Evolutionary conservation across 2,113 vertebrate species (phyloP), one percentile per base, ranked within the genome.

Genomic region (Macrotus californicus): DNA sequence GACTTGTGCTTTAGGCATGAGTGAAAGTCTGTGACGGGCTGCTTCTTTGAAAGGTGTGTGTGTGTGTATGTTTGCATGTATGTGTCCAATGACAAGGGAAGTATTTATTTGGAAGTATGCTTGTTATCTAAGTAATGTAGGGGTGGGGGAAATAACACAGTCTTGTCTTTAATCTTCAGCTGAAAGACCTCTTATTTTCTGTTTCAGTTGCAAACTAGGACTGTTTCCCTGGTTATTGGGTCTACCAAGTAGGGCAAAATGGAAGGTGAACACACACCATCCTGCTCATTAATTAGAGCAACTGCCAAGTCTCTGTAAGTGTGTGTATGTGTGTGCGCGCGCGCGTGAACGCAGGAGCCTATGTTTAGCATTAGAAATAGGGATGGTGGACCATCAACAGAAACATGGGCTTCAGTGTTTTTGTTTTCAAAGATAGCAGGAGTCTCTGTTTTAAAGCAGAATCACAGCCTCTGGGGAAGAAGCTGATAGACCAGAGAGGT

Each of bases 101-200:
- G 16, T 88, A 54, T 75, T 75, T 39, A 22, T 79, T 80, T 91
- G 64, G 31, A 41, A 81, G 66, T 82, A 21, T 13, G 11, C 77
- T 93, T 72, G 59, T 89, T 66, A 86, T 69, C 41, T 89, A 77
- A 59, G 14, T 89, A 92, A 61, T 31, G 39, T 3, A 46, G 67
- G 9, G 24, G 7, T 46, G 16, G 84, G 34, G 41, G 7, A 86
- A 84, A 81, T n/a, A 15, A 50, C 50, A 73, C 31, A 89, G 46
- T 19, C 7, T 12, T 81, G 12, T 39, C 72, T 76, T 93, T 50
- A 59, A 69, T 73, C 26, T 89, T 89, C 89, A 61, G 39, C 26
- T 64, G 31, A 81, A 94, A 95, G 13, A 70, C 7, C 34, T 87
- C 12, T 61, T n/a, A 91, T 92, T 83, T 92, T 84, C 61, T 69